phyloP scores from a whole-genome alignment of 1,140 invertebrate species.

The Heliconius eleuchia region DNA sequence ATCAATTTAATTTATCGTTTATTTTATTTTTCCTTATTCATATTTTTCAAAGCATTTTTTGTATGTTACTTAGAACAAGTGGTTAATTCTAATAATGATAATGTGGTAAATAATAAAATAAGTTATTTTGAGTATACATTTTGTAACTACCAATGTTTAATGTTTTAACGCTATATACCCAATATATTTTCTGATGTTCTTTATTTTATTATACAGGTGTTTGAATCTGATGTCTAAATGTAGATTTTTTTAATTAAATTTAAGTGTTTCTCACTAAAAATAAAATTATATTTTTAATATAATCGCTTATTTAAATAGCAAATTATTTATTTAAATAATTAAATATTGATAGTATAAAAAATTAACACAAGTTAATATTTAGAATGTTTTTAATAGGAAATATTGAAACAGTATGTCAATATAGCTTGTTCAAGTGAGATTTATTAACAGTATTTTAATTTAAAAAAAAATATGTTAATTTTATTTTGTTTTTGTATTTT shows the following conservation, averaged over 20 bases:
- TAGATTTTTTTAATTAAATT: neutral
- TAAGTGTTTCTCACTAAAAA: neutral
- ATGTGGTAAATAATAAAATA: neutral
- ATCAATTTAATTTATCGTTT: too few relatives aligned
- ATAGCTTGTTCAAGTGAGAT: conserved; percentile 10
- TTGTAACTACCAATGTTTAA: neutral
- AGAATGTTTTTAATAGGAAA: neutral
- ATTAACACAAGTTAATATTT: neutral
- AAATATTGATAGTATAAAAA: neutral
- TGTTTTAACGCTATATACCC: neutral
- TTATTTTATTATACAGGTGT: neutral
- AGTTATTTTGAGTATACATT: neutral
- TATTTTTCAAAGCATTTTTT: too few relatives aligned
- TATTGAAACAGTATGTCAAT: neutral
- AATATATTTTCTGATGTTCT: conserved; percentile 11
- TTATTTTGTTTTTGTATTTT: neutral
- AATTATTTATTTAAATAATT: neutral
- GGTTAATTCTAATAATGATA: too few relatives aligned
- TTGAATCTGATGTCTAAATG: conserved; percentile 1
- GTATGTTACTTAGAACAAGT: too few relatives aligned
- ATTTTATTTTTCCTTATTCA: too few relatives aligned
- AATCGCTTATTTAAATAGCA: neutral
- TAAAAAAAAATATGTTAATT: neutral
- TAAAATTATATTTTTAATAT: neutral
- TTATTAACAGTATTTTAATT: conserved; percentile 1